Base-by-base conservation (phyloP, 2,888 invertebrate genomes). In the Apeira syringaria region DNA sequence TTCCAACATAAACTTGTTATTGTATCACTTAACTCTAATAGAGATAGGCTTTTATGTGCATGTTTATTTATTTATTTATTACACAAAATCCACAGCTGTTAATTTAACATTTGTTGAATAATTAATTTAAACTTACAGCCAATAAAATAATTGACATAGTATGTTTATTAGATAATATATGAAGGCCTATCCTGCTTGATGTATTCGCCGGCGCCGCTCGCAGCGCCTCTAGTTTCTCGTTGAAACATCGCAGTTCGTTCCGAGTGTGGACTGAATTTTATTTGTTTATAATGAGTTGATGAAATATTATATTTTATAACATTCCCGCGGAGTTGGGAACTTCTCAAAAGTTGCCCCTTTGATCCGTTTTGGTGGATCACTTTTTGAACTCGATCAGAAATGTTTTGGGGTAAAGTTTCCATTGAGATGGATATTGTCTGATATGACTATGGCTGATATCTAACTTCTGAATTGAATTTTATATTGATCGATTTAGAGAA, bases 221-320 rank as follows among this genome's bases (percentile, higher is more conserved):
- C 12, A 41, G 46, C 42, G 50, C 47, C 46, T 36, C 49, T 51
- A 47, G 47, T 50, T 49, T 43, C 34, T 26, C 36, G 39, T 31
- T 47, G 42, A 44, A 49, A 43, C 47, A 49, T 45, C 25, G 47
- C 45, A 41, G 41, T 37, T 46, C 31, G 35, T 12, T 20, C 34
- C 42, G 47, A 51, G 37, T 52, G 47, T 45, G 45, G 43, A 52
- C 47, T 52, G 51, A 49, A 52, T 49, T 49, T 54, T 52, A 54
- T 52, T 49, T 37, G 35, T 49, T 52, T 50, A 46, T 43, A 47
- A 52, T 47, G 52, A 50, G 47, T 55, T 41, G 38, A 46, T 50
- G 53, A 53, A 50, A 53, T 50, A 46, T 48, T 43, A 43, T 43
- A 43, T 46, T 55, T 50, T 41, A 48, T 34, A 48, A 46, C 43